These are phyloP conservation scores for Trissolcus japonicus DNA, from an alignment of 2,888 invertebrate genomes.

Conservation along the genomic window DNA sequence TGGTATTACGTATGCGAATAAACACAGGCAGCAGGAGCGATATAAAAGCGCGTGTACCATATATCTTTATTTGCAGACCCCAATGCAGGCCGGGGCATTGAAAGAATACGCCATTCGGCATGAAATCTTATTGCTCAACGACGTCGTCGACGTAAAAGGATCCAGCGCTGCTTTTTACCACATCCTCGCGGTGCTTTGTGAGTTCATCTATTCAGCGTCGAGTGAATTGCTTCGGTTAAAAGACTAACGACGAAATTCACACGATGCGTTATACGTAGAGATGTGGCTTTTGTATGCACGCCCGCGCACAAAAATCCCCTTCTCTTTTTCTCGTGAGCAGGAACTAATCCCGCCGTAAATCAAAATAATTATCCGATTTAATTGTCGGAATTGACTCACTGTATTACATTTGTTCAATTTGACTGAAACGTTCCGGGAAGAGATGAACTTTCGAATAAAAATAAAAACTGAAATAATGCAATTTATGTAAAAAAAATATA, in stretches of 20 bases:
- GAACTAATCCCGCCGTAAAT: conserved; percentile 43
- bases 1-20: conserved; percentile 1
- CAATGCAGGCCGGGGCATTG: conserved; percentile 21
- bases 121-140: conserved; percentile 60
- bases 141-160: conserved; percentile 59
- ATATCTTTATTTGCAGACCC: conserved; percentile 44
- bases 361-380: conserved; percentile 52
- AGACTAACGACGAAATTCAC: conserved; percentile 53
- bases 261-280: conserved; percentile 30
- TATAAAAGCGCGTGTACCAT: conserved; percentile 25
- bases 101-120: conserved; percentile 53
- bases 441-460: too few species aligned
- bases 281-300: conserved; percentile 2
- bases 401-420: conserved; percentile 8
- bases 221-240: conserved; percentile 32
- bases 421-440: too few species aligned
- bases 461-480: too few species aligned
- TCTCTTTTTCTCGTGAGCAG: conserved; percentile 10
- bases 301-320: conserved; percentile 12
- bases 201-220: conserved; percentile 50
- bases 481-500: too few species aligned
- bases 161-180: conserved; percentile 52
- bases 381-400: conserved; percentile 49
- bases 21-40: conserved; percentile 17
- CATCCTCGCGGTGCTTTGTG: conserved; percentile 53